Base-by-base conservation (phyloP, 2,797 vertebrate species). In the Serranus cabrilla region DNA sequence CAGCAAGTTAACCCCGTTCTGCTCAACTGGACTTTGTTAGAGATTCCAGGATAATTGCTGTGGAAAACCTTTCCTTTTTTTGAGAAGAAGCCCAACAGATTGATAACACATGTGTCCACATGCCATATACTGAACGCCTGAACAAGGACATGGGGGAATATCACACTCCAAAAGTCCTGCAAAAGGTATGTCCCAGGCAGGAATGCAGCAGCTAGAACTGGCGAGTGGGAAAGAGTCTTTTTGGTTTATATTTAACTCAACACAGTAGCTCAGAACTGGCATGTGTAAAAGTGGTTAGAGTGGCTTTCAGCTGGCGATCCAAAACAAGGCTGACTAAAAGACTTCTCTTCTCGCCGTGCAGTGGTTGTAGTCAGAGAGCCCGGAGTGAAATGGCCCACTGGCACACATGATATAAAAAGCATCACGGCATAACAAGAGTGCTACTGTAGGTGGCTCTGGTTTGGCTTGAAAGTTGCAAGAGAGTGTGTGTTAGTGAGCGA, bases 331-430 rank as follows among this genome's bases (percentile, higher is more conserved):
- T 1, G 52, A 80, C 60, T 58, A 80, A 87, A 80, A 85, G 77
- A 67, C 42, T 46, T 47, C 61, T 76, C 81, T 75, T 89, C 81
- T 71, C 46, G 42, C 59, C 68, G 52, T 83, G 67, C 54, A 74
- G 76, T 43, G 58, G 65, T 61, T 62, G 58, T 31, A 75, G 74
- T 65, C 49, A 23, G 52, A 57, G 74, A 4, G 60, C 63, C 46
- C 59, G 1, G 37, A 20, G 59, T 40, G 52, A 78, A 71, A 78
- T 84, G 83, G 76, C 72, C 80, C 81, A 82, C 72, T 86, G 83
- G 86, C 89, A 88, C 80, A 87, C 49, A 80, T 74, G 84, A 84
- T 87, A 87, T 91, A 91, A 91, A 92, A 93, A 92, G 83, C 85
- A 83, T 70, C 63, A 9, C 51, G 10, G 63, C 40, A 46, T 40